Conservation (phyloP, 2,113 vertebrate genomes). For the Mustela nigripes region DNA sequence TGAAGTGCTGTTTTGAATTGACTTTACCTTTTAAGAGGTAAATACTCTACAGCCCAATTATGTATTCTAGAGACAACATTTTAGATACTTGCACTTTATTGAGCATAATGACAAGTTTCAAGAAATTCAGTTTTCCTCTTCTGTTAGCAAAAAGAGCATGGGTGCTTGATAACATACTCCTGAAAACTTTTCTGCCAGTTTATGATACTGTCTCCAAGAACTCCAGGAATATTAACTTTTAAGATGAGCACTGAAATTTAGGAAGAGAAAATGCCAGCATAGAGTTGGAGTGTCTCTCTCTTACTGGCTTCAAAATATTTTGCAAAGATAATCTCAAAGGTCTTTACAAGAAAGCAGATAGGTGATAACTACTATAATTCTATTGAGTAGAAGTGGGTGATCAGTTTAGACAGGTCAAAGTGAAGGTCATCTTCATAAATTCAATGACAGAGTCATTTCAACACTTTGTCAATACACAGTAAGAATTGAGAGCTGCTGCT, state of each 20-base stretch:
- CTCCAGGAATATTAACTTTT: not conserved
- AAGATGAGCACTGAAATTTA: constrained; percentile 23
- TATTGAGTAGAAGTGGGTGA: not conserved
- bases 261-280: not conserved
- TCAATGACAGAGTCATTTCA: not conserved
- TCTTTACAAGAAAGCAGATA: not conserved
- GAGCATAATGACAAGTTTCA: not conserved
- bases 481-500: not conserved
- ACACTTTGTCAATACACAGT: not conserved
- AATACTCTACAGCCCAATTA: not conserved
- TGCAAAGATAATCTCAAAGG: not conserved
- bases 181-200: not conserved
- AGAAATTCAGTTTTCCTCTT: not conserved
- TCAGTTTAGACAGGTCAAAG: not conserved
- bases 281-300: not conserved
- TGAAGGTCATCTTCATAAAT: not conserved
- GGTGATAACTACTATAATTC: not conserved
- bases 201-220: not conserved
- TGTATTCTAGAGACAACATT: not conserved
- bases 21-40: not conserved
- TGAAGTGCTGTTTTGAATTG: not conserved
- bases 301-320: not conserved
- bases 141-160: constrained; percentile 9
- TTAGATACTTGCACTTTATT: not conserved
- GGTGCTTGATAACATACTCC: constrained; percentile 25